phyloP scores from a whole-genome alignment of 2,113 vertebrate genomes.

The Morone saxatilis region DNA sequence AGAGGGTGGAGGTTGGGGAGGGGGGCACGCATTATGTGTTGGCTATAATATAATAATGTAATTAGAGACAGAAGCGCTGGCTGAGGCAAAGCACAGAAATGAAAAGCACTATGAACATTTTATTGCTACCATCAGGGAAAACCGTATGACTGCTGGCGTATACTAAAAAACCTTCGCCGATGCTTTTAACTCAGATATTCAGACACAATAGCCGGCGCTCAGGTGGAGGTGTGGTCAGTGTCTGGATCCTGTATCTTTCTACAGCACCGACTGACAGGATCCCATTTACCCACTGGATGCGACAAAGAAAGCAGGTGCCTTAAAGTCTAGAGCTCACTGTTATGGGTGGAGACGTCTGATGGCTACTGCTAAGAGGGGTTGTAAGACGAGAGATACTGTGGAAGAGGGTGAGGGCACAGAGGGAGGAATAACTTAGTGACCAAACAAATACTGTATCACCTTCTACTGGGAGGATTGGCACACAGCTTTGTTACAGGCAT shows the following conservation, averaged over 20 bases:
- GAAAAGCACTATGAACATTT: conserved; percentile 29
- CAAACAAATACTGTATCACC: background rate
- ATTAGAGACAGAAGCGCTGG: conserved; percentile 44
- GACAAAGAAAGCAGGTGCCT: conserved; percentile 43
- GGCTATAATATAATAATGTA: conserved; percentile 37
- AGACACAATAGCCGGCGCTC: background rate
- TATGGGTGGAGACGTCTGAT: no score
- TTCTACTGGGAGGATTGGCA: background rate
- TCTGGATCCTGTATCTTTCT: background rate
- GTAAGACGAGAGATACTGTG: conserved; percentile 1
- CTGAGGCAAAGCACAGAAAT: conserved; percentile 13
- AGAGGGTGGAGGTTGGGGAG: background rate
- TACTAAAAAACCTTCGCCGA: conserved; percentile 4
- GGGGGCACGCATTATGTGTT: background rate
- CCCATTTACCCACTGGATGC: conserved; percentile 33
- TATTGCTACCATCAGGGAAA: conserved; percentile 41
- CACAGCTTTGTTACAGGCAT: background rate
- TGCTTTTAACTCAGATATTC: background rate
- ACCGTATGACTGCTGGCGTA: background rate
- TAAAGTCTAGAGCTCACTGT: conserved; percentile 36
- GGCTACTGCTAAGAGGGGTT: conserved; percentile 19
- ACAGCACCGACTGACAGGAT: background rate
- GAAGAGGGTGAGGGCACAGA: rapidly evolving
- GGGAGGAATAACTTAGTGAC: background rate
- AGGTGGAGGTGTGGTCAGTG: background rate